phyloP scores from a whole-genome alignment of 2,797 vertebrate genomes.

The Cossypha dichroa region DNA sequence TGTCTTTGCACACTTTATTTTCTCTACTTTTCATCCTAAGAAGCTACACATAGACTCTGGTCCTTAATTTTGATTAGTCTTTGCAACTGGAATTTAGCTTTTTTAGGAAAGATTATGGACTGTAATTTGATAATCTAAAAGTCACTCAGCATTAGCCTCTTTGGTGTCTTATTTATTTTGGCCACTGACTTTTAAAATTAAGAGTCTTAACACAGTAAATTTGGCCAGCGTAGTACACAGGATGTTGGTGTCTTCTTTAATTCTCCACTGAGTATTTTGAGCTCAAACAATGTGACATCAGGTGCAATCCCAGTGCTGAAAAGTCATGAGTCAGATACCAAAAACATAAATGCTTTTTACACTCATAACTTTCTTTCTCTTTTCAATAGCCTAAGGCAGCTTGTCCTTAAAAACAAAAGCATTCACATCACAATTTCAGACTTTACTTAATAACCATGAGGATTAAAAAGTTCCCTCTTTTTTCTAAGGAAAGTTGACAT shows the following conservation, averaged over 20 bases:
- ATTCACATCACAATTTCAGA: background rate
- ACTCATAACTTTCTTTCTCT: background rate
- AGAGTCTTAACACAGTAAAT: background rate
- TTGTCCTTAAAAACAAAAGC: background rate
- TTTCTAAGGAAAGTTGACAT: background rate
- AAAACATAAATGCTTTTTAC: background rate
- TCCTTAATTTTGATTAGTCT: background rate
- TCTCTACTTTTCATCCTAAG: background rate
- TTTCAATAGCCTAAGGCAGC: background rate
- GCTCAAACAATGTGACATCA: background rate
- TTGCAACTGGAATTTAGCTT: background rate
- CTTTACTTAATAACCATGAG: background rate
- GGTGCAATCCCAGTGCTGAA: background rate
- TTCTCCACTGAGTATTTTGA: background rate
- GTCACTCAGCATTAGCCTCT: background rate
- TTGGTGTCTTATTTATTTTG: background rate
- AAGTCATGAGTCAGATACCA: background rate
- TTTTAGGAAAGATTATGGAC: background rate
- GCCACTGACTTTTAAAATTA: background rate
- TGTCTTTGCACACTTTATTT: background rate
- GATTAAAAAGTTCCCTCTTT: background rate
- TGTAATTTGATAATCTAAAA: background rate
- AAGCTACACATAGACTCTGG: background rate
- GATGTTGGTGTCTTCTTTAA: background rate
- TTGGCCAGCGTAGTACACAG: background rate